These are phyloP conservation scores for Enteromius radiatus DNA, from an alignment of 2,797 vertebrate genomes.

Conservation along the genomic window DNA sequence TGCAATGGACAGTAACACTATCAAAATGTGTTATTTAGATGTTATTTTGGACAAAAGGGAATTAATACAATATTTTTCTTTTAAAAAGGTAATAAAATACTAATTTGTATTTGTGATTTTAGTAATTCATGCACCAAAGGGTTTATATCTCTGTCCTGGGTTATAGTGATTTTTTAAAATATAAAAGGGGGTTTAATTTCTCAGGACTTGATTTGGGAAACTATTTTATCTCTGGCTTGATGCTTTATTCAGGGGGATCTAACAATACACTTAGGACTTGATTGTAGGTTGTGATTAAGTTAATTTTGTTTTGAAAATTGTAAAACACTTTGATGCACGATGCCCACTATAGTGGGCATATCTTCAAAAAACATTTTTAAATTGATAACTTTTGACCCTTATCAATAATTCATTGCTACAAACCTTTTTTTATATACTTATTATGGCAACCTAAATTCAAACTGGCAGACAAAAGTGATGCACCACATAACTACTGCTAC, in stretches of 20 bases:
- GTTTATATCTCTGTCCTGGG: background rate
- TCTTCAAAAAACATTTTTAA: background rate
- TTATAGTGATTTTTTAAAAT: background rate
- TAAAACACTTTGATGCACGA: background rate
- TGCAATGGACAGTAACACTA: background rate
- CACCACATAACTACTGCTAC: background rate
- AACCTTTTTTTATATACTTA: background rate
- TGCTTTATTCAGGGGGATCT: background rate
- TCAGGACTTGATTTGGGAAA: background rate
- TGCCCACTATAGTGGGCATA: background rate
- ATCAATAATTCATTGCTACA: background rate
- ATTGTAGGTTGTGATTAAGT: background rate
- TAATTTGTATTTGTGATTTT: background rate
- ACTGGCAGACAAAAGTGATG: conserved; percentile 14
- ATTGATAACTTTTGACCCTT: background rate
- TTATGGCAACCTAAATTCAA: background rate
- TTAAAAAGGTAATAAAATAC: no score
- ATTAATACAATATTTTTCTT: background rate
- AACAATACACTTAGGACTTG: background rate
- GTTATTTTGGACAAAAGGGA: background rate
- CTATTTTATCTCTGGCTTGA: background rate
- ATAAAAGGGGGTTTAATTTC: background rate
- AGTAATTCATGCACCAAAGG: background rate
- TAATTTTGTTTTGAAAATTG: background rate
- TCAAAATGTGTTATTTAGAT: background rate